Evolutionary conservation across 2,888 invertebrate species (phyloP), one percentile per base, ranked within the genome.

Genomic region (Polietes domitor): DNA sequence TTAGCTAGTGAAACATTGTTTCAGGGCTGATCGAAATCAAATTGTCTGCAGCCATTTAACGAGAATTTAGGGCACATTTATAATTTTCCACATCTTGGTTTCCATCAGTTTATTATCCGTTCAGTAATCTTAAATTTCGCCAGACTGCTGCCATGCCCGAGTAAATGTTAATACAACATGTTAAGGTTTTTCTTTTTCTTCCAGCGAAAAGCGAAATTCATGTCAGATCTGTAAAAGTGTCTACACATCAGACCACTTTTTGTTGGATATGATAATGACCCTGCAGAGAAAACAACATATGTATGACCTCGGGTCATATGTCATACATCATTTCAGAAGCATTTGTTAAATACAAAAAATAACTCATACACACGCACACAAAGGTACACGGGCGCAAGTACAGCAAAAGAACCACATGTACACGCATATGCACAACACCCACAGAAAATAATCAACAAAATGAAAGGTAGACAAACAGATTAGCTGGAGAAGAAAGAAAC

Each of bases 301-400:
- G 68, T 77, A 74, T 71, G 75, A 82, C 82, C 77, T 47, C 53
- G 37, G 82, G 78, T 82, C 78, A 78, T 72, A 41, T 65, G 65
- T 65, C 65, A 41, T 32, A 37, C 21, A 65, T 65, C 65, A 65
- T 37, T 65, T 37, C 65, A 65, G 65, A 65, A 17, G 65, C 65
- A 65, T 65, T 65, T 65, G 37, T 61, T 61, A 28, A 32, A 15
- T 26, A 50, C 21, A 53, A 47, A 15, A 32, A 61, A 61, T 28
- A 61, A 9, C 28, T 61, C 61, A 55, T 12, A 17, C 43, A 41
- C 68, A 77, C 17, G n/a, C 50, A 47, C n/a, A 47, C 47, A 47
- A 12, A 37, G 12, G 2, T 50, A 5, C 50, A 50, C n/a, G n/a
- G n/a, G n/a, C n/a, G n/a, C n/a, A 37, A 37, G 2, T 50, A 5